Evolutionary conservation across 2,888 invertebrate species (phyloP).

Genomic region (Baccha elongata): DNA sequence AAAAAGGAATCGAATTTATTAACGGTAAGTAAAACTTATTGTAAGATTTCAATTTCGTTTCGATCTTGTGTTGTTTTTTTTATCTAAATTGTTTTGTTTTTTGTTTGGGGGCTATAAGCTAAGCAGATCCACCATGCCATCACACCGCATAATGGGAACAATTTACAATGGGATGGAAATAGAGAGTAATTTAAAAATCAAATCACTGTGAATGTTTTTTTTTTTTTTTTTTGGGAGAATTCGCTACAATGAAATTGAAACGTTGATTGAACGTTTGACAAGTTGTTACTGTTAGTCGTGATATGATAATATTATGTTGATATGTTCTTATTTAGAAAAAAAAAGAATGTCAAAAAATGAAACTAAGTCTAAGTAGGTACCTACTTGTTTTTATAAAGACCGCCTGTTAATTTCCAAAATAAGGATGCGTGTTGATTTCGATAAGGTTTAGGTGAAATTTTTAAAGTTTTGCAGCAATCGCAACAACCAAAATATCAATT

Average conservation of each 20-base stretch:
- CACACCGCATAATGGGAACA: constrained; percentile 4
- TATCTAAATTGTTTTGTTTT: background rate
- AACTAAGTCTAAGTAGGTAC: too few relatives aligned
- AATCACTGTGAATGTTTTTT: constrained; percentile 11
- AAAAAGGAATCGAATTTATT: background rate
- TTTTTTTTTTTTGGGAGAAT: constrained; percentile 7
- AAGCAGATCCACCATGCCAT: constrained; percentile 1
- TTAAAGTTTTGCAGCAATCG: too few relatives aligned
- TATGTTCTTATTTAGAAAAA: too few relatives aligned
- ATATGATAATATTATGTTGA: too few relatives aligned
- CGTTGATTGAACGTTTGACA: background rate
- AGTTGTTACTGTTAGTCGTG: background rate
- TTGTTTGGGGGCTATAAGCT: constrained; percentile 12
- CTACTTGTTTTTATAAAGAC: too few relatives aligned
- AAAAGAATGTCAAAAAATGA: too few relatives aligned
- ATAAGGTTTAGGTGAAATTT: too few relatives aligned
- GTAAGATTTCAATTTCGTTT: constrained; percentile 34
- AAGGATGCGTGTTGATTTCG: too few relatives aligned
- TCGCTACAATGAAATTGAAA: background rate
- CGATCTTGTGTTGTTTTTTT: background rate
- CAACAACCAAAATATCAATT: too few relatives aligned
- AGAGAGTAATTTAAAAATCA: constrained; percentile 37
- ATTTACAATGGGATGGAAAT: constrained; percentile 24
- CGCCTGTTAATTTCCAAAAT: too few relatives aligned
- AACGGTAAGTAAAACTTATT: constrained; percentile 28